phyloP scores from a whole-genome alignment of 2,888 invertebrate species.

The Embidobia sp. region DNA sequence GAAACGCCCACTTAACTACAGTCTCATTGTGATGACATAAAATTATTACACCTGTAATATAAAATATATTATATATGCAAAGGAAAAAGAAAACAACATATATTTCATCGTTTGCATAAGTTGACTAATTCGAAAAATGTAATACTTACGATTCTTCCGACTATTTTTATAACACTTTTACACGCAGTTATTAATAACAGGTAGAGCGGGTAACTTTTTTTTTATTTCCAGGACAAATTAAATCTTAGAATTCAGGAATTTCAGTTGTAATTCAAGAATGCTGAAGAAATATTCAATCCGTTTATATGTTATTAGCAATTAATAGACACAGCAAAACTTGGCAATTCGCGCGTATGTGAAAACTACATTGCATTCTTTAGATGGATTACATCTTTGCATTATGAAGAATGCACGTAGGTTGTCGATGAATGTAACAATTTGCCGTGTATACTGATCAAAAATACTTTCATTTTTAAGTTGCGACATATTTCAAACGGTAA shows the following conservation, averaged over 20 bases:
- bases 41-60: no score
- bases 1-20: slow-evolving; percentile 29
- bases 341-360: slow-evolving; percentile 39
- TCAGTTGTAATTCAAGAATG: slow-evolving; percentile 32
- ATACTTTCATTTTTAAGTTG: slow-evolving; percentile 47
- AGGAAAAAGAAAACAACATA: not conserved
- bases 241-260: slow-evolving; percentile 39
- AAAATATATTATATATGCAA: slow-evolving; percentile 9
- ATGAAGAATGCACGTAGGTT: slow-evolving; percentile 42
- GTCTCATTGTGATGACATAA: slow-evolving; percentile 10
- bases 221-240: slow-evolving; percentile 5
- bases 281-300: slow-evolving; percentile 36
- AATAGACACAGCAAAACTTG: slow-evolving; percentile 38
- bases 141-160: not conserved
- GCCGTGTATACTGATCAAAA: slow-evolving; percentile 40
- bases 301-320: slow-evolving; percentile 42
- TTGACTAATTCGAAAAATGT: not conserved
- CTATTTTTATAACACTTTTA: not conserved
- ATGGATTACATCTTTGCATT: slow-evolving; percentile 50
- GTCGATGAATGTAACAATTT: slow-evolving; percentile 41
- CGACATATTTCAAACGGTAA: slow-evolving; percentile 33
- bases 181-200: slow-evolving; percentile 1
- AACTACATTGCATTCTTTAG: slow-evolving; percentile 38
- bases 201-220: no score
- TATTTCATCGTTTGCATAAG: not conserved